A percentile compares a stretch with the other conserved stretches of the same genome.
Evolutionary conservation across 2,797 vertebrate genomes (phyloP).

Genomic region (Lateolabrax maculatus): DNA sequence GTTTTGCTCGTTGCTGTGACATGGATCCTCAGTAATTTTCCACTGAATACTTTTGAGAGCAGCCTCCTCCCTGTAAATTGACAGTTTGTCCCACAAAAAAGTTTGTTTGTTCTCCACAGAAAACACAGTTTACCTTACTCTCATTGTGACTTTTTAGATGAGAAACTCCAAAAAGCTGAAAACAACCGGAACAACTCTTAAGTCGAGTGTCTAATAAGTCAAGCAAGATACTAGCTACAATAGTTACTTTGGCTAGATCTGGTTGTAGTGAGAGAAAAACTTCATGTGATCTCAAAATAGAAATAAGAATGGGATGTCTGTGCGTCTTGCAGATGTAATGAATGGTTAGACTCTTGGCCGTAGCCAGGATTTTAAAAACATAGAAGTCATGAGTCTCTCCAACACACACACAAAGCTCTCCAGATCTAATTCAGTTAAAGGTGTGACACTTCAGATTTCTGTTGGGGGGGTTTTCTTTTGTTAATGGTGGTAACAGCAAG

Average conservation of each 20-base stretch:
- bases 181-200: background rate
- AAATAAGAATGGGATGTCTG: slow-evolving; percentile 21
- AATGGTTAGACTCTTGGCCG: background rate
- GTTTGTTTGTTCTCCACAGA: slow-evolving; percentile 50
- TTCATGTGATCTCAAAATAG: slow-evolving; percentile 12
- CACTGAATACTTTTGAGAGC: slow-evolving; percentile 50
- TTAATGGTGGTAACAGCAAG: background rate
- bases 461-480: background rate
- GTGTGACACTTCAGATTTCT: background rate
- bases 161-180: background rate
- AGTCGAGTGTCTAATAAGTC: background rate
- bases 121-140: slow-evolving; percentile 15
- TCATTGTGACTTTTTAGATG: slow-evolving; percentile 11
- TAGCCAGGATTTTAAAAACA: slow-evolving; percentile 8
- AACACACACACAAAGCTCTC: background rate
- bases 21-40: slow-evolving; percentile 73
- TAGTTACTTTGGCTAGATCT: background rate
- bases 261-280: background rate
- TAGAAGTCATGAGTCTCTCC: background rate
- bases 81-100: slow-evolving; percentile 57
- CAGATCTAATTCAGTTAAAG: background rate
- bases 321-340: slow-evolving; percentile 28
- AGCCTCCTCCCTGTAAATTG: slow-evolving; percentile 70
- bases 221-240: background rate
- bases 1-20: slow-evolving; percentile 65